Evolutionary conservation across 2,113 vertebrate genomes (phyloP).

Genomic region (Cairina moschata): DNA sequence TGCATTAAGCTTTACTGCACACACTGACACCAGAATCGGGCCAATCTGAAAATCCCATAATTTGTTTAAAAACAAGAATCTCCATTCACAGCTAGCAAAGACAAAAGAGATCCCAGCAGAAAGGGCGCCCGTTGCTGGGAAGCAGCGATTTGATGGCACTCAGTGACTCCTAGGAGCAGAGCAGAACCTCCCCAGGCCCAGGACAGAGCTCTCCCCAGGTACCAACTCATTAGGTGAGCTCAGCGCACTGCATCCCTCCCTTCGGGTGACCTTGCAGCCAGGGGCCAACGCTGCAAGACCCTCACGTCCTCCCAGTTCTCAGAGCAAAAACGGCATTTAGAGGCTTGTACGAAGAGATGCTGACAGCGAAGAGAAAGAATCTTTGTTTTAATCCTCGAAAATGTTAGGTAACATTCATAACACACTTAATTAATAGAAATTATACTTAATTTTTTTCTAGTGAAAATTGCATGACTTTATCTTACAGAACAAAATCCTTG

Average conservation of each 20-base stretch:
- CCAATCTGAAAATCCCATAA: fast-evolving
- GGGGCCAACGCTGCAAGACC: background rate
- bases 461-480: background rate
- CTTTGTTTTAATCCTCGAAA: background rate
- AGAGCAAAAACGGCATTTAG: fast-evolving
- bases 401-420: fast-evolving
- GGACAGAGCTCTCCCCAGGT: background rate
- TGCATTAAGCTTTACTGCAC: background rate
- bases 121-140: background rate
- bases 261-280: background rate
- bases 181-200: background rate
- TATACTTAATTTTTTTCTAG: fast-evolving
- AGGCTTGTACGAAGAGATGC: background rate
- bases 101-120: background rate
- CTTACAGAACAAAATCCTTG: background rate
- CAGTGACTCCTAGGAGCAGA: background rate
- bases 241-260: no score
- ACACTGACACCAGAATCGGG: background rate
- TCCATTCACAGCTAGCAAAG: background rate
- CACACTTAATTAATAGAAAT: background rate
- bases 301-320: background rate
- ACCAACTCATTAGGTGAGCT: background rate
- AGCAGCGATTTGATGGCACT: background rate
- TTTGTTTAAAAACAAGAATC: fast-evolving
- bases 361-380: background rate